Percentiles rank a stretch among this genome's conserved stretches.
Conservation (phyloP, 2,797 vertebrate genomes). For the Smutsia temminckii region DNA sequence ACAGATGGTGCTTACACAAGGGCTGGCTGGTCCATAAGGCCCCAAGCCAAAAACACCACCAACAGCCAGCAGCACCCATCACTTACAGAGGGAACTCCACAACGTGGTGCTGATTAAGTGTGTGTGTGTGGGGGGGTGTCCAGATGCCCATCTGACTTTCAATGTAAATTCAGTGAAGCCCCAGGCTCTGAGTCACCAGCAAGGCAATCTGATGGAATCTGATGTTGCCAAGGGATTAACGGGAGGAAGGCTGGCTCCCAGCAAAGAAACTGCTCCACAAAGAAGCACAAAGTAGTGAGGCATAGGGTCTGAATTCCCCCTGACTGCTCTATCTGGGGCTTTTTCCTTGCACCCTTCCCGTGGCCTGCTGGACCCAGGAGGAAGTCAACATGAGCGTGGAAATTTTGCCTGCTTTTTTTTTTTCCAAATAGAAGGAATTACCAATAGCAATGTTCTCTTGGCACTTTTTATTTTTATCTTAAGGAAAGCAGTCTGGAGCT, state of each 20-base stretch:
- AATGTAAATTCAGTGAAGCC: constrained; percentile 62
- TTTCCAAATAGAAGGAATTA: constrained; percentile 65
- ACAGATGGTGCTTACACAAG: constrained; percentile 59
- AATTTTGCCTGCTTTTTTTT: constrained; percentile 31
- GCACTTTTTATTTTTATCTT: constrained; percentile 72
- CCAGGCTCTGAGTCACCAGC: constrained; percentile 46
- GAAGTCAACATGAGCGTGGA: background rate
- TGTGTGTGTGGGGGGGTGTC: background rate
- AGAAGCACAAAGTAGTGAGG: background rate
- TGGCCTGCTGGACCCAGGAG: background rate
- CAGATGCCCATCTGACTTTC: constrained; percentile 52
- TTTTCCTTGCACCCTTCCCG: constrained; percentile 10
- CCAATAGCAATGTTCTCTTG: constrained; percentile 28
- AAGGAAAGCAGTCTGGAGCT: constrained; percentile 72
- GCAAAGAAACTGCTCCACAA: background rate
- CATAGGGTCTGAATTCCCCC: constrained; percentile 12
- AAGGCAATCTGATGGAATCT: constrained; percentile 34
- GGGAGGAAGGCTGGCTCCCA: constrained; percentile 36
- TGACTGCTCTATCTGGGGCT: background rate
- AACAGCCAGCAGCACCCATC: constrained; percentile 43
- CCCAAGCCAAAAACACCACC: constrained; percentile 71
- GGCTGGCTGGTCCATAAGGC: constrained; percentile 60
- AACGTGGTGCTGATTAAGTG: background rate
- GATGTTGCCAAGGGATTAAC: constrained; percentile 22
- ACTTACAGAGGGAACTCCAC: constrained; percentile 11